phyloP scores from a whole-genome alignment of 2,797 vertebrate species.

The Eutrigla gurnardus region DNA sequence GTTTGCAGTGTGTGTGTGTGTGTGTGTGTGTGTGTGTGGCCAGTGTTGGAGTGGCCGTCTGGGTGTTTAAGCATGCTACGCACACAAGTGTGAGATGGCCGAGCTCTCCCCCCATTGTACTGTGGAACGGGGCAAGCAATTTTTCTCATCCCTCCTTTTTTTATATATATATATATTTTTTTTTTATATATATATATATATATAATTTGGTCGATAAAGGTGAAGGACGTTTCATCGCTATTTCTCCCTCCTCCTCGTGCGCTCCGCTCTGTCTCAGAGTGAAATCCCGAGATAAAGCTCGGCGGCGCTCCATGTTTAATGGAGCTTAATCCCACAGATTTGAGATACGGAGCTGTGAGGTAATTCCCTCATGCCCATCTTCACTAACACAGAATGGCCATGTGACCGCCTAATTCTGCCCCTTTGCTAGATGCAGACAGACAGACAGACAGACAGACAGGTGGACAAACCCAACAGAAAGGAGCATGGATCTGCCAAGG shows the following conservation, averaged over 20 bases:
- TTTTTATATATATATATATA: conserved; percentile 44
- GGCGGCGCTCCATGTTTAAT: conserved; percentile 84
- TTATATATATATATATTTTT: conserved; percentile 39
- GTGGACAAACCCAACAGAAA: conserved; percentile 28
- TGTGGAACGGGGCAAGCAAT: conserved; percentile 70
- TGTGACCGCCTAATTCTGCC: conserved; percentile 64
- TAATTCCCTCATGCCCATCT: conserved; percentile 82
- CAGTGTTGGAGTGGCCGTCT: conserved; percentile 39
- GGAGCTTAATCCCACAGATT: conserved; percentile 87
- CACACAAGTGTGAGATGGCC: conserved; percentile 50
- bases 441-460: conserved; percentile 47
- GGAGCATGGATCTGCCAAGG: conserved; percentile 43
- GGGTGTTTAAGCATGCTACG: conserved; percentile 66
- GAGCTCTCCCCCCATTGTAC: conserved; percentile 55
- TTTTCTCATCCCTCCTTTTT: conserved; percentile 74
- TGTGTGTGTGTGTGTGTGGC: conserved; percentile 1
- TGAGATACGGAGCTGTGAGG: conserved; percentile 83
- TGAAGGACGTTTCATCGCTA: conserved; percentile 84
- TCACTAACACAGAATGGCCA: conserved; percentile 71
- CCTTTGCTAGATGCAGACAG: conserved; percentile 33
- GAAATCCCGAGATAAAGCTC: conserved; percentile 85
- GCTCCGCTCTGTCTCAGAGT: conserved; percentile 78
- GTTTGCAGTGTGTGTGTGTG: conserved; percentile 15
- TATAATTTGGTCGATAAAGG: conserved; percentile 84
- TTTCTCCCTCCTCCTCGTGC: conserved; percentile 64